Evolutionary conservation across 2,113 vertebrate species (phyloP).

Genomic region (Toxotes chatareus): DNA sequence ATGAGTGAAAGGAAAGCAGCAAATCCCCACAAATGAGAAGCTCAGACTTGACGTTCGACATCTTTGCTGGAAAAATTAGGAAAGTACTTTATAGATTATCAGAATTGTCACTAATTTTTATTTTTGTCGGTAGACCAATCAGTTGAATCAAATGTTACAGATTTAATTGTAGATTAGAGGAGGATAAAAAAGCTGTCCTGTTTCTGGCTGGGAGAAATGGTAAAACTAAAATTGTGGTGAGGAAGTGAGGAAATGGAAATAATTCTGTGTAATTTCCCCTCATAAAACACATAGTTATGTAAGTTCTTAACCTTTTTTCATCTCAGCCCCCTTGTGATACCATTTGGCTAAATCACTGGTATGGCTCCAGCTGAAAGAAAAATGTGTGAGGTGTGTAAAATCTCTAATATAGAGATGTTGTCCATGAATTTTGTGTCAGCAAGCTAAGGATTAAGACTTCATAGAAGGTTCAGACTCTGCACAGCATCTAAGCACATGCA

Average conservation of each 20-base stretch:
- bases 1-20: neutral
- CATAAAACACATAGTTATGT: neutral
- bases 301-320: neutral
- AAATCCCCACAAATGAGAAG: neutral
- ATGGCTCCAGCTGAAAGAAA: neutral
- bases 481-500: neutral
- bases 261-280: constrained; percentile 6
- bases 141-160: too few relatives aligned
- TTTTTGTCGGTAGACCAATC: neutral
- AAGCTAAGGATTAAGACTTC: neutral
- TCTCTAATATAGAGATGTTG: neutral
- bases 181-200: neutral
- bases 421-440: neutral
- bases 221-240: neutral
- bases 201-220: too few relatives aligned
- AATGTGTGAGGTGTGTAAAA: constrained; percentile 16
- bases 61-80: neutral
- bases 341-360: neutral
- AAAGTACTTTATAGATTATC: neutral
- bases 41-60: neutral
- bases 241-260: neutral
- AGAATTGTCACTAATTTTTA: neutral
- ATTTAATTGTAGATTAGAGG: too few relatives aligned
- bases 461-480: neutral
- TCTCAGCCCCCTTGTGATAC: neutral